These are phyloP conservation scores for Epinephelus cyanopodus DNA, from an alignment of 2,113 vertebrate species.

Conservation along the genomic window DNA sequence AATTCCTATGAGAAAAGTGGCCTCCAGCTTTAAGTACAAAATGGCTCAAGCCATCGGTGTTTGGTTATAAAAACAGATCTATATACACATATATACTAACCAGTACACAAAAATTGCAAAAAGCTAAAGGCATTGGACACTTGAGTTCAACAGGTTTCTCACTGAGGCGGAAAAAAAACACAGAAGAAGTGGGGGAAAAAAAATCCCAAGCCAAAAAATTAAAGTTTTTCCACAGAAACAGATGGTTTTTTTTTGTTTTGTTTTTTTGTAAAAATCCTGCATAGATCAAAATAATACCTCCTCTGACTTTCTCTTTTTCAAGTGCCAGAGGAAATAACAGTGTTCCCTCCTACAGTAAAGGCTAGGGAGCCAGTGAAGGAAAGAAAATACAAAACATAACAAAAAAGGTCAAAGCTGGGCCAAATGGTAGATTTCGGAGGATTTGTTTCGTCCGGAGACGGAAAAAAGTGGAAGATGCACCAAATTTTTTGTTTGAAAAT, in stretches of 20 bases:
- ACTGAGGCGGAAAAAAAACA: constrained; percentile 47
- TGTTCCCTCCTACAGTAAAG: constrained; percentile 75
- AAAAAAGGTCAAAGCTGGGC: constrained; percentile 62
- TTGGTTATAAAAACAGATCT: constrained; percentile 76
- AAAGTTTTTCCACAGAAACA: constrained; percentile 41
- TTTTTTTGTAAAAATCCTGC: constrained; percentile 78
- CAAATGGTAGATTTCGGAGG: constrained; percentile 6
- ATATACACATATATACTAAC: constrained; percentile 72
- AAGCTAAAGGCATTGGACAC: constrained; percentile 81
- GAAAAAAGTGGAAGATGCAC: neutral
- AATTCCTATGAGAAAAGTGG: constrained; percentile 78
- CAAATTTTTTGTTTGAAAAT: neutral
- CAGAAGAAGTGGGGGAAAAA: neutral
- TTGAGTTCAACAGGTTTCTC: constrained; percentile 77
- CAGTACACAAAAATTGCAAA: constrained; percentile 78
- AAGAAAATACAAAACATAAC: constrained; percentile 7
- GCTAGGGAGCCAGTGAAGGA: constrained; percentile 78
- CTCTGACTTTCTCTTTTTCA: constrained; percentile 63
- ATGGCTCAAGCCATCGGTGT: constrained; percentile 75
- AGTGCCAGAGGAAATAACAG: constrained; percentile 80
- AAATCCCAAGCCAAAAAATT: constrained; percentile 60
- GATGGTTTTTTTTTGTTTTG: neutral
- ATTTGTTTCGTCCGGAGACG: constrained; percentile 16
- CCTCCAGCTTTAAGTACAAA: constrained; percentile 83
- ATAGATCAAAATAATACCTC: constrained; percentile 83